These are phyloP conservation scores for Acronicta leporina DNA, from an alignment of 2,888 invertebrate species.

Conservation along the genomic window DNA sequence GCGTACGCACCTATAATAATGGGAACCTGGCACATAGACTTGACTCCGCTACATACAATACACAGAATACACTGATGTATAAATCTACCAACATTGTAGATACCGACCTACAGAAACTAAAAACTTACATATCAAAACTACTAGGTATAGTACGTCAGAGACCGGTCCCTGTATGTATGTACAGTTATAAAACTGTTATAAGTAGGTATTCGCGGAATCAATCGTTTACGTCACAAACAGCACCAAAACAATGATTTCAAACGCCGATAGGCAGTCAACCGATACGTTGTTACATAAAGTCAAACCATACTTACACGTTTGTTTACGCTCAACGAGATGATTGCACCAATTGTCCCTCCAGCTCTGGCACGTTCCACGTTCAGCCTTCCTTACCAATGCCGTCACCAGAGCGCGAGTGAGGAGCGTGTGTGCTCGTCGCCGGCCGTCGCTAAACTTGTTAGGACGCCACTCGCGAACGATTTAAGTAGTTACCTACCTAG, in stretches of 20 bases:
- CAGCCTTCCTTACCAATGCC: slow-evolving; percentile 55
- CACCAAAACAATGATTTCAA: slow-evolving; percentile 48
- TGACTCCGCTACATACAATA: too few relatives aligned
- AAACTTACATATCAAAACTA: slow-evolving; percentile 2
- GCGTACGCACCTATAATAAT: too few relatives aligned
- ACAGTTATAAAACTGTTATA: slow-evolving; percentile 49
- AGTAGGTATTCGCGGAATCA: slow-evolving; percentile 28
- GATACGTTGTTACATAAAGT: slow-evolving; percentile 72
- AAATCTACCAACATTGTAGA: too few relatives aligned
- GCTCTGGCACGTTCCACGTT: slow-evolving; percentile 83
- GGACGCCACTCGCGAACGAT: slow-evolving; percentile 63
- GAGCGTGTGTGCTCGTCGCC: slow-evolving; percentile 70
- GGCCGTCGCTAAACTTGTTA: slow-evolving; percentile 77
- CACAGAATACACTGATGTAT: too few relatives aligned
- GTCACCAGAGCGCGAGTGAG: slow-evolving; percentile 56
- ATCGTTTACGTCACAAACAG: slow-evolving; percentile 31
- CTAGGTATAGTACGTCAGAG: slow-evolving; percentile 2
- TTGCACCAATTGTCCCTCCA: slow-evolving; percentile 81
- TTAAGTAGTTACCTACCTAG: slow-evolving; percentile 55
- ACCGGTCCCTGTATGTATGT: slow-evolving; percentile 32
- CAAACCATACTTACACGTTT: slow-evolving; percentile 83
- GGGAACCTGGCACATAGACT: too few relatives aligned
- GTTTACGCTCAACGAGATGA: slow-evolving; percentile 88
- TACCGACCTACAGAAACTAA: too few relatives aligned
- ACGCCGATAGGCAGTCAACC: slow-evolving; percentile 39